Percentiles rank a stretch among this genome's conserved stretches.
These are phyloP conservation scores for Enteromius afrohamiltoni DNA, from an alignment of 2,797 vertebrate genomes.

Conservation along the genomic window DNA sequence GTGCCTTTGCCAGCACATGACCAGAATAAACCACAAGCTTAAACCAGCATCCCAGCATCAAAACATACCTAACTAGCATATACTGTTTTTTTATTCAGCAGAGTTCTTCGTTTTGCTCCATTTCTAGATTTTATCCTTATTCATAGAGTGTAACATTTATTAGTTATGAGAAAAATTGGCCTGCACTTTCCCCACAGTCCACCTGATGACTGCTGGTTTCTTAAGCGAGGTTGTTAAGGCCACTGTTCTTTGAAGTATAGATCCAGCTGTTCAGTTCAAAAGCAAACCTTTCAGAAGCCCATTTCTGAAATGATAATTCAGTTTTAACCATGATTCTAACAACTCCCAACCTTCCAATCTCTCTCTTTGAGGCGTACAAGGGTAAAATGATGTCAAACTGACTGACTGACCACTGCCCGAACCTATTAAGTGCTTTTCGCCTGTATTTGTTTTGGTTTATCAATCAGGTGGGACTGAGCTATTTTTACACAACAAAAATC, in stretches of 20 bases:
- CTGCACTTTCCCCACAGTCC: background rate
- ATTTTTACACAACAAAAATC: constrained; percentile 4
- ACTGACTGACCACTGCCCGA: constrained; percentile 64
- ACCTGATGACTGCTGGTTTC: constrained; percentile 60
- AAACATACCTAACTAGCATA: too few species aligned
- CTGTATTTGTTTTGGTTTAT: constrained; percentile 48
- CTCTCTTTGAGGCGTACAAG: constrained; percentile 60
- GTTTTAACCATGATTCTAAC: constrained; percentile 71
- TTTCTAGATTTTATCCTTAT: background rate
- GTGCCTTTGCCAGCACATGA: too few species aligned
- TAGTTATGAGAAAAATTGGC: constrained; percentile 1
- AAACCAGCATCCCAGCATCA: too few species aligned
- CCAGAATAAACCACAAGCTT: too few species aligned
- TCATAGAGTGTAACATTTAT: background rate
- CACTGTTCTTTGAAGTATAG: constrained; percentile 77
- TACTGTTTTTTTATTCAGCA: too few species aligned
- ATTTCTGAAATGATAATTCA: constrained; percentile 81
- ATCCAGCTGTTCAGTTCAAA: constrained; percentile 81
- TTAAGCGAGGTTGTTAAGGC: constrained; percentile 69
- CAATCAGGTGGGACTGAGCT: constrained; percentile 14
- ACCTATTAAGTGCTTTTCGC: constrained; percentile 56
- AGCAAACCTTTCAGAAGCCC: constrained; percentile 78
- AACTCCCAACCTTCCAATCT: constrained; percentile 39
- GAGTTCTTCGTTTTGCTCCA: background rate
- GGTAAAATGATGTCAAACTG: constrained; percentile 79